Base-by-base conservation (phyloP, 2,113 vertebrate species). In the Rhinolophus ferrumequinum region DNA sequence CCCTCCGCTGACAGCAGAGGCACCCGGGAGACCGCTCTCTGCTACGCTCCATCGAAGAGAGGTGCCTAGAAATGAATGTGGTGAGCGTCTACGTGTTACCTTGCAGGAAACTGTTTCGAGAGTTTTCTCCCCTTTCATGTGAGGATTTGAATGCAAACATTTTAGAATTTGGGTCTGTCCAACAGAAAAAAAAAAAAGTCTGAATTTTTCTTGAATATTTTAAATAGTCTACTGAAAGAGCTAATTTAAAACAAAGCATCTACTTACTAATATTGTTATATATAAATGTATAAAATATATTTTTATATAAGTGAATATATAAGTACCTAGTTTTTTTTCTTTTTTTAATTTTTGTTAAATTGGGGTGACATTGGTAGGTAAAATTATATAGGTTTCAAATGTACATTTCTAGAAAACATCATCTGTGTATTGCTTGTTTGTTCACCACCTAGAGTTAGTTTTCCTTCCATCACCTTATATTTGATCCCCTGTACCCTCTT, bases 1-100 rank as follows among this genome's bases (percentile, higher is more conserved):
- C 58, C 99, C 99, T 9, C 99, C 99, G 1, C 97, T 98, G 96
- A 99, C 99, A 98, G 99, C 99, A 8, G 99, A 99, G 93, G 98
- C 98, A 56, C 99, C 99, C 7, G 97, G 98, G 14, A 99, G 99
- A 44, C 99, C 99, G 5, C 99, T 99, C 9, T 99, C 99, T 56
- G 99, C 99, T 60, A 99, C 99, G 7, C 97, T 99, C 26, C 98
- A 98, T 81, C 98, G 98, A 96, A 99, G 99, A 98, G 99, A 99
- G 11, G 88, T 95, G 3, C 28, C 90, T 0, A 98, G 98, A 89
- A 94, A 96, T 82, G 98, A 99, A 96, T 95, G 98, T 56, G 98
- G 98, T 98, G 97, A 99, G 98, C 26, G 41, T 2, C 19, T 24
- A 10, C 10, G 1, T 50, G 24, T 16, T 19, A 18, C 64, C 52